Conservation (phyloP, 2,888 invertebrate genomes). For the Dorcus parallelipipedus region DNA sequence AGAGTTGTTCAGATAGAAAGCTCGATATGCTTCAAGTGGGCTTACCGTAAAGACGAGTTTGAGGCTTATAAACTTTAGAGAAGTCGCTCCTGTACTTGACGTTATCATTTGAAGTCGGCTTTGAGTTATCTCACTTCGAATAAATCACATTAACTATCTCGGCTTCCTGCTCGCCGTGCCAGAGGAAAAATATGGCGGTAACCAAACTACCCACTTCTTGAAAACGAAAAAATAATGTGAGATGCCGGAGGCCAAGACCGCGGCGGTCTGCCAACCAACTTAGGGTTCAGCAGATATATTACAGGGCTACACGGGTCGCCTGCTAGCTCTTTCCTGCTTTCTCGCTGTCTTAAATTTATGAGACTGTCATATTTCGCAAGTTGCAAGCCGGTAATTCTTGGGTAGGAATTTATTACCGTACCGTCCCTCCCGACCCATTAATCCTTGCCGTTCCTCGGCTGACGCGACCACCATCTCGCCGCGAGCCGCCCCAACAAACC, state of each 20-base stretch:
- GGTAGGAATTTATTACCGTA: constrained; percentile 56
- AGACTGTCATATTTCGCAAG: constrained; percentile 49
- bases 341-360: constrained; percentile 53
- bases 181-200: constrained; percentile 42
- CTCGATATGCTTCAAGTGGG: constrained; percentile 5
- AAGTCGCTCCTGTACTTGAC: constrained; percentile 45
- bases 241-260: constrained; percentile 37
- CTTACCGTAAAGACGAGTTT: constrained; percentile 5
- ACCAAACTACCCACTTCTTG: constrained; percentile 36
- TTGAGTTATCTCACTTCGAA: constrained; percentile 37
- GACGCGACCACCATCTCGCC: constrained; percentile 38
- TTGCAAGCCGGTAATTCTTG: constrained; percentile 58
- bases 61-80: constrained; percentile 41
- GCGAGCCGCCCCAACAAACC: constrained; percentile 14
- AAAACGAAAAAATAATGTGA: constrained; percentile 39
- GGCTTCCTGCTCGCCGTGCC: constrained; percentile 34
- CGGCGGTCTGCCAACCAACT: constrained; percentile 35
- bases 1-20: constrained; percentile 32
- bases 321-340: constrained; percentile 45
- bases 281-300: constrained; percentile 35
- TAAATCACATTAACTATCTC: constrained; percentile 46
- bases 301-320: constrained; percentile 40
- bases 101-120: constrained; percentile 43
- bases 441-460: constrained; percentile 35
- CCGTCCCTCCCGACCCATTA: constrained; percentile 53